Percentiles rank a stretch among this genome's conserved stretches.
phyloP scores from a whole-genome alignment of 2,888 invertebrate species.

The Ophion ellenae region DNA sequence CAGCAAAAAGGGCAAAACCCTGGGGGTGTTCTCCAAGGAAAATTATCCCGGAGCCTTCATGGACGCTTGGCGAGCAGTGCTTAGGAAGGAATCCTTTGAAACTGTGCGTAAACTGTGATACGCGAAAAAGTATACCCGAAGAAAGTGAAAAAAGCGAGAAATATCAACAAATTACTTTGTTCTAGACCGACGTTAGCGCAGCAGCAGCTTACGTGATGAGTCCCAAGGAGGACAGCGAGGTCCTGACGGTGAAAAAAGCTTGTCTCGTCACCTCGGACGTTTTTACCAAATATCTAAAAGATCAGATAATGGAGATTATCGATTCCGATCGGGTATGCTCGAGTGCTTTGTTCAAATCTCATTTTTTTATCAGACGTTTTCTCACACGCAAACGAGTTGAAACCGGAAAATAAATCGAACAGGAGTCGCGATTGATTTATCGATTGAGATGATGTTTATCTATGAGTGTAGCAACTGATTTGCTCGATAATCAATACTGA shows the following conservation, averaged over 20 bases:
- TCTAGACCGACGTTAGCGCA: slow-evolving; percentile 91
- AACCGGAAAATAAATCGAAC: too few relatives aligned
- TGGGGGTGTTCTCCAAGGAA: slow-evolving; percentile 97
- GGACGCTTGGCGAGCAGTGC: slow-evolving; percentile 93
- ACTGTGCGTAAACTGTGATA: slow-evolving; percentile 84
- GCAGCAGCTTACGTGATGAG: slow-evolving; percentile 95
- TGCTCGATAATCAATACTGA: slow-evolving; percentile 20
- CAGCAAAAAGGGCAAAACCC: slow-evolving; percentile 93
- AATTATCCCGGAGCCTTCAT: slow-evolving; percentile 97
- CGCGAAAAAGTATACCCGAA: background rate
- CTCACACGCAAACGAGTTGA: background rate
- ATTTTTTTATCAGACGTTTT: background rate
- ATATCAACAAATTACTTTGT: background rate
- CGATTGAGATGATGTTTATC: too few relatives aligned
- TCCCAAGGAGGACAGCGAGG: slow-evolving; percentile 96
- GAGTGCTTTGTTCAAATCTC: background rate
- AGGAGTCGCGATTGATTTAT: too few relatives aligned
- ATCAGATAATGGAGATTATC: slow-evolving; percentile 99
- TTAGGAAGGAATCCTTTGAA: slow-evolving; percentile 92
- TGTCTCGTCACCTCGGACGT: slow-evolving; percentile 96
- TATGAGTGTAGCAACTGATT: too few relatives aligned
- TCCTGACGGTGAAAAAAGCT: slow-evolving; percentile 95
- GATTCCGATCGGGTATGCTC: slow-evolving; percentile 94
- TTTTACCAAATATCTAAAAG: slow-evolving; percentile 97
- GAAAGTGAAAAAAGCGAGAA: background rate